Evolutionary conservation across 2,113 vertebrate species (phyloP), one percentile per base, ranked within the genome.

Genomic region (Addax nasomaculatus): DNA sequence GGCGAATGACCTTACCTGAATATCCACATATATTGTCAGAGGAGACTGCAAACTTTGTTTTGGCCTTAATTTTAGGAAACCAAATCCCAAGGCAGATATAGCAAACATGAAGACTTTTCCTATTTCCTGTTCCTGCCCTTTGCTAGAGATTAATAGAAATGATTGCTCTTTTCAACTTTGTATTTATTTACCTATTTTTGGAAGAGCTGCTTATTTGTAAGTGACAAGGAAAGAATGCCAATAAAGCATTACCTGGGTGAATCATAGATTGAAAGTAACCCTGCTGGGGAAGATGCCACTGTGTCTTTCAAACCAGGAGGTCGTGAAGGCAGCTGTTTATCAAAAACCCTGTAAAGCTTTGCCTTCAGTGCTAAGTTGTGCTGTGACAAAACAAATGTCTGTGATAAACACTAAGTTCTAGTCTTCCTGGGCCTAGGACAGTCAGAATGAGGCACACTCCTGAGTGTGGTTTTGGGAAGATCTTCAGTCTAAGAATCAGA

Each of bases 101-200:
- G 93, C 47, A 58, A 78, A 62, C 88, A 83, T 19, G 62, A 92
- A 93, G 53, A 88, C 11, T 49, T 39, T 15, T 94, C 84, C 76
- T 96, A 19, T 95, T 97, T 97, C 39, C 85, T 57, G 8, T 83
- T 86, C 62, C 58, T 86, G 80, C 1, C 47, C 93, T 93, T 96
- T 85, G 19, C 76, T 64, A 39, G 64, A 91, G 89, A 95, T 94
- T 89, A 97, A 97, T 93, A 98, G 83, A 97, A 97, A 97, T 95
- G 47, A 97, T 81, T 85, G 49, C 51, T 96, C 36, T 55, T 95
- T 96, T 89, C 90, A 83, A 55, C 96, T 96, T 93, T 96, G 79
- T 96, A 23, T 93, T 93, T 97, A 93, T 96, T 96, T 97, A 87
- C 85, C 88, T 89, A 13, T 67, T 97, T 96, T 96, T 85, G 55